Conservation (phyloP, 2,797 vertebrate species). For the Tarsius wallacei region DNA sequence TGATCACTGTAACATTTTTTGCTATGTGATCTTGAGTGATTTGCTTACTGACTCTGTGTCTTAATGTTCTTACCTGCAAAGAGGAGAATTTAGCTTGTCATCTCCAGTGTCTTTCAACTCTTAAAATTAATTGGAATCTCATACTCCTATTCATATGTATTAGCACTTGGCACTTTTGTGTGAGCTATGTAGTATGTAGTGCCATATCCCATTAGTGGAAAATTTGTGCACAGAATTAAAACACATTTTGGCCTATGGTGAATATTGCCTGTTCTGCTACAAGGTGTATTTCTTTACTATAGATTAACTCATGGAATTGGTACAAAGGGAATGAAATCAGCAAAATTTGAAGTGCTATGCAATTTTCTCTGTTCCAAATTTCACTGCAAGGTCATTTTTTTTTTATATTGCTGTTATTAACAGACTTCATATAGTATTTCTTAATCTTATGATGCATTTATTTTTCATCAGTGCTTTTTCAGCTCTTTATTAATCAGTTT, state of each 20-base stretch:
- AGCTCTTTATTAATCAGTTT: slow-evolving; percentile 24
- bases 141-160: not conserved
- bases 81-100: not conserved
- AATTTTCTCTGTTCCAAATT: slow-evolving; percentile 23
- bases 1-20: not conserved
- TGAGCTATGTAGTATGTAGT: not conserved
- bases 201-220: not conserved
- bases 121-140: not conserved
- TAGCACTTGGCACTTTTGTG: slow-evolving; percentile 12
- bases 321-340: too few species aligned
- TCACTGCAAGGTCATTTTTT: not conserved
- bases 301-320: too few species aligned
- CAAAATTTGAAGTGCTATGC: too few species aligned
- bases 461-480: slow-evolving; percentile 4
- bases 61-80: not conserved
- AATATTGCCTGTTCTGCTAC: too few species aligned
- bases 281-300: too few species aligned
- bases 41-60: not conserved
- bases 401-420: not conserved
- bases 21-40: not conserved
- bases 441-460: not conserved
- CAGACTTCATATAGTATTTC: not conserved
- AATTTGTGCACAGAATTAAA: too few species aligned
- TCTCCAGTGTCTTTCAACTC: not conserved
- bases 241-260: too few species aligned